Evolutionary conservation across 2,113 vertebrate genomes (phyloP), one percentile per base, ranked within the genome.

Genomic region (Mesitornis unicolor): DNA sequence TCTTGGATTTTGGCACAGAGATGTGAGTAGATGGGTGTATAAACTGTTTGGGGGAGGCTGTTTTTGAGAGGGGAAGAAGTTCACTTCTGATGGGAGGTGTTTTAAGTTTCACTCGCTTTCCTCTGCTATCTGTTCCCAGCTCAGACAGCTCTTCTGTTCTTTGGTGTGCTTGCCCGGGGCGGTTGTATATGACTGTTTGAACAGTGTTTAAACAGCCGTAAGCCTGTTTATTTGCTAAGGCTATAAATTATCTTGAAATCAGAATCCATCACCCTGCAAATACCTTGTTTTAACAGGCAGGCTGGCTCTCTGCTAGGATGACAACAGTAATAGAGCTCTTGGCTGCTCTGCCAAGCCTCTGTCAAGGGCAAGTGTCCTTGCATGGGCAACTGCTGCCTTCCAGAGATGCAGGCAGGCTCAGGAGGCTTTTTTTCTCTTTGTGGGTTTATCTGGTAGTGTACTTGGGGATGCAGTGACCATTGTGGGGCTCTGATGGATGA

Each of bases 391-490:
- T 21, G 29, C 36, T 47, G 61, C 80, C 74, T 89, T 50, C 25
- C 40, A 36, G 57, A 53, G 47, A 17, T 9, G 17, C 76, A 16
- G 61, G 51, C 43, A 26, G 71, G 16, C 36, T 78, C 43, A 10
- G 20, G n/a, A 7, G 42, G 63, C 71, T 13, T 76, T 81, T 2
- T 6, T 65, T 26, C 7, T 64, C 10, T 26, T 6, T 7, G 21
- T 25, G 48, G 35, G 35, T 70, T 86, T 73, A 60, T 60, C 54
- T 21, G 17, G 24, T 9, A 7, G 9, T 0, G 3, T 47, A 3
- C 0, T 20, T 20, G 53, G 26, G 63, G 35, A 10, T 2, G 4
- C 38, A 33, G 67, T 2, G 2, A 24, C 29, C 36, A 15, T 47
- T 0, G 13, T 1, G 0, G 42, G 25, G 35, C 73, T 87, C 78